These are phyloP conservation scores for Teleopsis dalmanni DNA, from an alignment of 1,140 invertebrate species.

Conservation along the genomic window DNA sequence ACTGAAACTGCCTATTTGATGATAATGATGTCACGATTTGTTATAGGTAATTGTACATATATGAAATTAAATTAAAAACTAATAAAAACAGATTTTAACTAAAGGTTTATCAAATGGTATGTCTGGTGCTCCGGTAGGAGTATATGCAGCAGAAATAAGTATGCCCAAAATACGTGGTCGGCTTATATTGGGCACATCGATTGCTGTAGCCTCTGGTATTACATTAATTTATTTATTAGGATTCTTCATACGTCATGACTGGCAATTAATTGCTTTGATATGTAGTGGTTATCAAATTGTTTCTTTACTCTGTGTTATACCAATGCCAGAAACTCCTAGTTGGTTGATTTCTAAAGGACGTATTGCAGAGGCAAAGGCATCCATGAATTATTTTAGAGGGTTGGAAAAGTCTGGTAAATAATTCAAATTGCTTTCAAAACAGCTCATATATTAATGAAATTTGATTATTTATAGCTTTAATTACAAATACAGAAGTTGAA, in stretches of 20 bases:
- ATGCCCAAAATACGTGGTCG: conserved; percentile 50
- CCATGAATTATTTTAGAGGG: conserved; percentile 51
- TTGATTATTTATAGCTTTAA: conserved; percentile 12
- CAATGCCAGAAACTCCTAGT: conserved; percentile 64
- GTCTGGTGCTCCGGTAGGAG: conserved; percentile 53
- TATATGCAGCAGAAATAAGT: conserved; percentile 57
- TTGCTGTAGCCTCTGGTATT: conserved; percentile 54
- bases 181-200: conserved; percentile 54
- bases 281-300: conserved; percentile 52
- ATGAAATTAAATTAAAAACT: no score
- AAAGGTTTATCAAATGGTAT: conserved; percentile 54
- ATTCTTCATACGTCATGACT: conserved; percentile 52
- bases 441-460: not conserved
- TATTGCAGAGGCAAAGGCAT: conserved; percentile 48
- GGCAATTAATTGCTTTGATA: conserved; percentile 54
- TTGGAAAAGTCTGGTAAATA: conserved; percentile 37
- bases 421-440: conserved; percentile 18
- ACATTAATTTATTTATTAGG: conserved; percentile 56
- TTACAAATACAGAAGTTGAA: conserved; percentile 41
- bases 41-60: conserved; percentile 34
- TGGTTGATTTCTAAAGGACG: conserved; percentile 55
- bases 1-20: conserved; percentile 21
- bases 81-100: no score
- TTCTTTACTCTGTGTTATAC: conserved; percentile 48
- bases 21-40: conserved; percentile 27